phyloP scores from a whole-genome alignment of 2,113 vertebrate species.

The Turnix velox region DNA sequence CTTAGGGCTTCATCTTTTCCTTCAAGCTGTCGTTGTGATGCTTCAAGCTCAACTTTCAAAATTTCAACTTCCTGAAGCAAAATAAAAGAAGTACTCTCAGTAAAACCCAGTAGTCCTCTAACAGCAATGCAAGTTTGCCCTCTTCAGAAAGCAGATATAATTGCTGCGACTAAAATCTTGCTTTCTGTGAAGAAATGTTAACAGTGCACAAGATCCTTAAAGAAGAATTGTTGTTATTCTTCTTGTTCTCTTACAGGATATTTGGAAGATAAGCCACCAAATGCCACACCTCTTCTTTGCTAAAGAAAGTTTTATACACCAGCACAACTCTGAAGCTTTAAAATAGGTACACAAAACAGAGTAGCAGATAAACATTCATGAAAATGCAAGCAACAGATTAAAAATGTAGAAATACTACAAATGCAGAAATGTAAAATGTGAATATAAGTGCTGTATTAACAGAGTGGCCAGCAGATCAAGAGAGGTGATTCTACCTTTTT shows the following conservation, averaged over 20 bases:
- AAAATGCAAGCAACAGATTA: not conserved
- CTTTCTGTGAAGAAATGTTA: not conserved
- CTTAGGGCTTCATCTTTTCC: conserved; percentile 92
- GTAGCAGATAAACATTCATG: not conserved
- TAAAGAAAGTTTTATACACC: not conserved
- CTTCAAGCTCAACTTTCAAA: conserved; percentile 87
- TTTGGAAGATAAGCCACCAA: not conserved
- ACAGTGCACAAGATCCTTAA: not conserved
- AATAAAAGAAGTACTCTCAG: not conserved
- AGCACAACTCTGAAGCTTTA: not conserved
- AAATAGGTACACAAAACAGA: not conserved
- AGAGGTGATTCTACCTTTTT: no score
- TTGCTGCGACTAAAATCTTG: not conserved
- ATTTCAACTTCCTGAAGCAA: conserved; percentile 77
- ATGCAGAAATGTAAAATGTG: not conserved
- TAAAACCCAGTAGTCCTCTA: not conserved
- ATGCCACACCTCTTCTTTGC: not conserved
- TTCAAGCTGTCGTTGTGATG: conserved; percentile 84
- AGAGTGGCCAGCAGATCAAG: no score
- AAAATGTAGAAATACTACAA: not conserved
- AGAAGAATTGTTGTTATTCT: not conserved
- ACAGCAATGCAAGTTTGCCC: not conserved
- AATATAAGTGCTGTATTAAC: not conserved
- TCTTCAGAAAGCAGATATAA: not conserved
- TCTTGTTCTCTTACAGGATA: not conserved